A percentile compares a stretch with the other conserved stretches of the same genome.
Conservation (phyloP, 2,113 vertebrate genomes). For the Mobula birostris region DNA sequence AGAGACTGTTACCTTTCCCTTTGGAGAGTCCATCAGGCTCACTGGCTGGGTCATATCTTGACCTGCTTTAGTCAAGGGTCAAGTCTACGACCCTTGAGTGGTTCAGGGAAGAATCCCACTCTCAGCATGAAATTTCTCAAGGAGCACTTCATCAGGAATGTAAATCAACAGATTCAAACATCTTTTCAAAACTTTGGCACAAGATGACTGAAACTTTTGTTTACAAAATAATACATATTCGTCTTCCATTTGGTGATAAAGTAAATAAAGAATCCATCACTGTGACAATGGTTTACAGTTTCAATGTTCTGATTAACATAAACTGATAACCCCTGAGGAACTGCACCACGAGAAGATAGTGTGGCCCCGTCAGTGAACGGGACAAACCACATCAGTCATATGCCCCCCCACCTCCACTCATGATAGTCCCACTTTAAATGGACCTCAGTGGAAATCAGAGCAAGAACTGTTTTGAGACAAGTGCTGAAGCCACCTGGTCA, state of each 20-base stretch:
- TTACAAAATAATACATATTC: neutral
- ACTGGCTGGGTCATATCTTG: neutral
- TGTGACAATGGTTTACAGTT: neutral
- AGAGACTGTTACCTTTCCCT: neutral
- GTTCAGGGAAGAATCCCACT: neutral
- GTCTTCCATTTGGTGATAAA: neutral
- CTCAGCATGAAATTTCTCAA: neutral
- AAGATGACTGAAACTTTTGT: neutral
- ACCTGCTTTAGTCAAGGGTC: conserved; percentile 22
- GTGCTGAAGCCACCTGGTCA: neutral
- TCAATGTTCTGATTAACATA: neutral
- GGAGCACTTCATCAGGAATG: neutral
- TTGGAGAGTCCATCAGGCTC: neutral
- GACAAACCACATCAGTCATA: neutral
- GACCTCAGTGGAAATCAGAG: neutral
- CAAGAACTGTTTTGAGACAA: neutral
- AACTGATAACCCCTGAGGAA: neutral
- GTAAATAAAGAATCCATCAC: neutral
- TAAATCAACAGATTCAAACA: neutral
- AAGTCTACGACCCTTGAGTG: neutral
- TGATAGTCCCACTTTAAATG: neutral
- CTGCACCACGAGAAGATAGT: neutral
- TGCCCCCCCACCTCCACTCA: neutral
- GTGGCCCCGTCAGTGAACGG: neutral
- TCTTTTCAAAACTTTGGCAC: neutral